These are phyloP conservation scores for Pycnomerus fuliginosus DNA, from an alignment of 2,888 invertebrate species.

Conservation along the genomic window DNA sequence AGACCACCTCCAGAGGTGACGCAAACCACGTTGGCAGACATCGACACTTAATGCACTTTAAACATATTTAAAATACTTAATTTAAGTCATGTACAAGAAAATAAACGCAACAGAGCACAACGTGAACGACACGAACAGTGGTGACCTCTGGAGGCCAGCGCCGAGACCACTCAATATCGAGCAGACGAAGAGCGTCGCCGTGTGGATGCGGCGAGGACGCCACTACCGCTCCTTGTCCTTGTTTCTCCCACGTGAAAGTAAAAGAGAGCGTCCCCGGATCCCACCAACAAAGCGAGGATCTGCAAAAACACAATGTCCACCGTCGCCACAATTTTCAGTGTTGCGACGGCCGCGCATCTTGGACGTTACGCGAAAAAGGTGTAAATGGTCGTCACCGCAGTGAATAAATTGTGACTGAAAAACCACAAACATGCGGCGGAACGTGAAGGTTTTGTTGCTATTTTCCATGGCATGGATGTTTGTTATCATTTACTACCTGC, in stretches of 20 bases:
- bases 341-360: slow-evolving; percentile 11
- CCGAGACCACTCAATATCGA: slow-evolving; percentile 8
- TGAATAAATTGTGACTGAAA: slow-evolving; percentile 6
- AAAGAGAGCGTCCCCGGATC: slow-evolving; percentile 12
- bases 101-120: not conserved
- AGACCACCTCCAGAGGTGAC: slow-evolving; percentile 84
- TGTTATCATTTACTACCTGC: slow-evolving; percentile 63
- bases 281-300: slow-evolving; percentile 9
- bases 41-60: too few relatives aligned
- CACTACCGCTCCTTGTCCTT: slow-evolving; percentile 8
- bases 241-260: slow-evolving; percentile 17
- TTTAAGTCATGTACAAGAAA: not conserved
- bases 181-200: slow-evolving; percentile 17
- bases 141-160: slow-evolving; percentile 13
- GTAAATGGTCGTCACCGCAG: slow-evolving; percentile 3
- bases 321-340: slow-evolving; percentile 21
- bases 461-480: slow-evolving; percentile 66
- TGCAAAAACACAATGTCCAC: slow-evolving; percentile 15
- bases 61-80: too few relatives aligned
- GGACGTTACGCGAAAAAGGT: slow-evolving; percentile 6
- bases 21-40: slow-evolving; percentile 82
- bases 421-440: slow-evolving; percentile 56
- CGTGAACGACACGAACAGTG: too few relatives aligned
- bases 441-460: slow-evolving; percentile 61
- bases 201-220: slow-evolving; percentile 15